Base-by-base conservation (phyloP, 2,113 vertebrate genomes). In the Eublepharis macularius region DNA sequence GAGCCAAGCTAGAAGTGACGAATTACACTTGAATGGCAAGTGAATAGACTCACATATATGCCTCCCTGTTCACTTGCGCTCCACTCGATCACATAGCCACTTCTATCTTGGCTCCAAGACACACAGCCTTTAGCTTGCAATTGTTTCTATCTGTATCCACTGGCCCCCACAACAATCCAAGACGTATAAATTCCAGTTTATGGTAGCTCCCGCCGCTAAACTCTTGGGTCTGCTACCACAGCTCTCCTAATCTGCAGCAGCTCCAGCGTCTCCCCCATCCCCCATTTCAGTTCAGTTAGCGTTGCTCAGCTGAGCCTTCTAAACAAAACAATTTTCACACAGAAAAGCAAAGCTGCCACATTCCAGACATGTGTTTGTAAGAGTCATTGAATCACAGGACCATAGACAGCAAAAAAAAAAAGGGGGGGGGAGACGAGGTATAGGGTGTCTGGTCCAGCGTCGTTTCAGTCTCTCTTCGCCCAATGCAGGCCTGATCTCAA, bases 401-500 rank as follows among this genome's bases (percentile, higher is more conserved):
- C 21, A 83, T 72, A 86, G 2, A 9, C 73, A 54, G 47, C 73
- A 82, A 66, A 26, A 63, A 7, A 51, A 51, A 51, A 51, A 51
- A 51, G 12, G 49, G 49, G 49, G 49, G 6, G 49, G 49, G 60
- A 9, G n/a, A n/a, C n/a, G 36, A 89, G 69, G 74, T 77, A 47
- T 34, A 1, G 2, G 60, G 34, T 34, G 75, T 77, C 74, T 76
- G 19, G 41, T 11, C 32, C 7, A 2, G 75, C 45, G 13, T 65
- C 45, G 80, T 41, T 49, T 75, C 74, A 26, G 34, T 86, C n/a
- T 32, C 63, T 83, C 72, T 32, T 1, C 6, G 41, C 6, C 5
- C 5, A 54, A 10, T 0, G 0, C 7, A 0, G 16, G 14, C 49
- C 26, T 57, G 70, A 24, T 74, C 32, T 51, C 54, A 13, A 80